Evolutionary conservation across 2,888 invertebrate genomes (phyloP), one percentile per base, ranked within the genome.

Genomic region (Leptinotarsa peninsularis): DNA sequence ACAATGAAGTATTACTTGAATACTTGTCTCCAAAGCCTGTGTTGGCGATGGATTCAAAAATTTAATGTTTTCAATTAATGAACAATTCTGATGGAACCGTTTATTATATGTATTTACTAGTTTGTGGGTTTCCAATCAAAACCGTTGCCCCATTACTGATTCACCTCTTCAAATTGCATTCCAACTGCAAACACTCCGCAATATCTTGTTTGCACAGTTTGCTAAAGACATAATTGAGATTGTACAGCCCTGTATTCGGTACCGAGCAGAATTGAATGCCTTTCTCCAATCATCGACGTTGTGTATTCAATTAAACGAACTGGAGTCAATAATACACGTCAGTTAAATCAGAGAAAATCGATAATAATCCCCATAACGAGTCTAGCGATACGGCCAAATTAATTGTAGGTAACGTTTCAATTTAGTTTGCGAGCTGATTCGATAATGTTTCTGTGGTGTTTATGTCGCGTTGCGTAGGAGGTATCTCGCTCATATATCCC

Each of bases 401-500:
- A 69, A 76, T 76, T 70, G 72, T 23, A 18, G 54, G 54, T 66
- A 71, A 74, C 74, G 67, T 76, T 73, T 76, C 73, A 74, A 74
- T 76, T 73, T 63, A 18, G 33, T 60, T 58, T 71, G 71, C 66
- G n/a, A 21, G 68, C 66, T 67, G 70, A 70, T 68, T 73, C 50
- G 68, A 66, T 72, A 68, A 68, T 66, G 72, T 72, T 72, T 66
- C 73, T 67, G 43, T 43, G 18, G 50, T 73, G 67, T 68, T 72
- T 10, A 43, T 43, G 13, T 43, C 43, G 43, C 72, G 23, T 21
- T 54, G 76, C 71, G 76, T 76, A 71, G 76, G 76, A 67, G 76
- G 76, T 52, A 68, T 23, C 17, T 66, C 33, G 49, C 2, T 56
- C 21, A 67, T 43, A 71, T 71, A 43, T 43, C 27, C 72, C 75